Base-by-base conservation (phyloP, 2,797 vertebrate genomes). In the Coccyzus lansbergi region DNA sequence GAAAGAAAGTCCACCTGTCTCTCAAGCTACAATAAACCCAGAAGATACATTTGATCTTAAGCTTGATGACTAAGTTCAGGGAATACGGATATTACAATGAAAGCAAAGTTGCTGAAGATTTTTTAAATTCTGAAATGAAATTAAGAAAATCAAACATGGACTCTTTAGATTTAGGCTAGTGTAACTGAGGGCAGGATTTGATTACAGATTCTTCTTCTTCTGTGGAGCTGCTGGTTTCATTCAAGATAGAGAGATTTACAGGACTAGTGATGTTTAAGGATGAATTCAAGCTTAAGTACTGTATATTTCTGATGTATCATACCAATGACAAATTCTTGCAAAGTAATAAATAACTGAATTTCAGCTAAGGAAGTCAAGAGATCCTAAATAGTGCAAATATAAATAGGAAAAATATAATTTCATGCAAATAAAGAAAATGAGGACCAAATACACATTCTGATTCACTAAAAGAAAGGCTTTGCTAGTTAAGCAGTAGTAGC, bases 351-450 rank as follows among this genome's bases (percentile, higher is more conserved):
- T 53, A 79, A 65, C 9, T 56, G 55, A 88, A 84, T 29, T 52
- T 68, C 36, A 75, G 40, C 36, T 86, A 67, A 63, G 31, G 82
- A 76, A 72, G 46, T 48, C 21, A 69, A 38, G 52, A 84, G 59
- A 79, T 79, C 28, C 64, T 76, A 78, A 91, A 33, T n/a, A 71
- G 22, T 86, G 65, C 72, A 95, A 88, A 75, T 83, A 71, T 9
- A 83, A 31, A 2, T 71, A 91, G 53, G 60, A 88, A 92, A 93
- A 89, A 83, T 49, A 56, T 24, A 49, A 72, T 83, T 78, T 69
- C 24, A 77, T 74, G 67, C 8, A 76, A 65, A 7, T 65, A 84
- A 89, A 91, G 64, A 70, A 86, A 77, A 86, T 78, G 36, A 86
- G 29, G 56, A 76, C 29, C 40, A 74, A 92, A 79, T 59, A 68